Evolutionary conservation across 2,113 vertebrate genomes (phyloP), one percentile per base, ranked within the genome.

Genomic region (Rutilus rutilus): DNA sequence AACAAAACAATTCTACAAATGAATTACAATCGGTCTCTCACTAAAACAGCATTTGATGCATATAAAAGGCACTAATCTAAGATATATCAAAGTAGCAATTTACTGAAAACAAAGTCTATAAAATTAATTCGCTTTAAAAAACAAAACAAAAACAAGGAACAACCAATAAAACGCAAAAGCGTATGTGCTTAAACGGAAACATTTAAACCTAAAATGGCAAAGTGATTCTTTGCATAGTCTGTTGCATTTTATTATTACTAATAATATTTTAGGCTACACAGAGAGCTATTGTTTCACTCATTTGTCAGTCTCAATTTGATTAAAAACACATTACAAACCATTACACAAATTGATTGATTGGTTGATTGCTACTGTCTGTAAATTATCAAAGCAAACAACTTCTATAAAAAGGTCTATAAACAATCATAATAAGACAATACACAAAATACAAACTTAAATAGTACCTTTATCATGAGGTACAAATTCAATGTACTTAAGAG

Each of bases 181-280:
- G 21, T n/a, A 77, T 79, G 84, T 85, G 76, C 77, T 73, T 59
- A 21, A 73, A 59, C n/a, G 1, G 64, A 69, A 45, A 69, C n/a
- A 59, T 59, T 76, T 39, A 67, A 69, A 81, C 27, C 73, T 85
- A 84, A 82, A 64, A 89, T 84, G 87, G 87, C 89, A 89, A 89
- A 89, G 87, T 60, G 60, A 86, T 74, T 85, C 89, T 89, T 89
- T 88, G 87, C 89, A 88, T 88, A 86, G 89, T 89, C 89, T 17
- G 42, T 78, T 42, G 52, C 25, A 87, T 73, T 86, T 25, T 33
- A 86, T 82, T 82, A 85, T 83, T 60, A 62, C 71, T 86, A 64
- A 82, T 87, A 77, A 82, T 85, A 89, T 83, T 84, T 64, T 88
- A 80, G 52, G 75, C 60, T 86, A 50, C 57, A 84, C 23, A 60